Conservation (phyloP, 2,888 invertebrate genomes). For the Morinoia aosen region DNA sequence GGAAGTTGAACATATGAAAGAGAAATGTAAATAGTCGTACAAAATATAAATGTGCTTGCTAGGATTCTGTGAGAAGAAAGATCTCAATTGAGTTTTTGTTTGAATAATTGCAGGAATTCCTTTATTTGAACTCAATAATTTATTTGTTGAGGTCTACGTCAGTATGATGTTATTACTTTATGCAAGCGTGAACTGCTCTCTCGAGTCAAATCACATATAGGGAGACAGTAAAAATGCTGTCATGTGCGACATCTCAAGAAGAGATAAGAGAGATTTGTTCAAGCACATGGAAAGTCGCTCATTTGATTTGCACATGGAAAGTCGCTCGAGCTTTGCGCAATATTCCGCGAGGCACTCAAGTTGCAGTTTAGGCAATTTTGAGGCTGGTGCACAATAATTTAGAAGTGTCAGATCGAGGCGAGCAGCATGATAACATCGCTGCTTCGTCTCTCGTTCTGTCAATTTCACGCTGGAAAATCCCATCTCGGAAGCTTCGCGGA, state of each 20-base stretch:
- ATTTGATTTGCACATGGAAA: not conserved
- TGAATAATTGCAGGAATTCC: not conserved
- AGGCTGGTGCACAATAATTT: conserved; percentile 12
- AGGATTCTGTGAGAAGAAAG: too few species aligned
- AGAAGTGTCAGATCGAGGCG: conserved; percentile 12
- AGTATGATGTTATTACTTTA: too few species aligned
- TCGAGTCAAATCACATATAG: not conserved
- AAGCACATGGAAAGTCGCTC: not conserved
- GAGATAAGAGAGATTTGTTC: not conserved
- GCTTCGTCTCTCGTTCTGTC: not conserved
- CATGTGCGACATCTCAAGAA: not conserved
- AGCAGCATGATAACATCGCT: not conserved
- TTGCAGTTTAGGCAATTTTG: not conserved
- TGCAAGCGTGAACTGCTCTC: not conserved
- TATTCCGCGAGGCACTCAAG: not conserved
- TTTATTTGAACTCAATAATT: too few species aligned
- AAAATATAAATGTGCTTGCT: not conserved
- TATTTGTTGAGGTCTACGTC: too few species aligned
- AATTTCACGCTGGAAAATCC: conserved; percentile 17
- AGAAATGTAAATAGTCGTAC: not conserved
- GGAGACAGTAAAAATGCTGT: not conserved
- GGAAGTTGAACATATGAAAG: not conserved
- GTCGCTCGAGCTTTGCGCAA: not conserved
- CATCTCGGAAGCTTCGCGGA: not conserved
- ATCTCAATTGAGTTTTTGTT: not conserved